A percentile compares a stretch with the other conserved stretches of the same genome.
Conservation (phyloP, 2,113 vertebrate genomes). For the Sturnus vulgaris region DNA sequence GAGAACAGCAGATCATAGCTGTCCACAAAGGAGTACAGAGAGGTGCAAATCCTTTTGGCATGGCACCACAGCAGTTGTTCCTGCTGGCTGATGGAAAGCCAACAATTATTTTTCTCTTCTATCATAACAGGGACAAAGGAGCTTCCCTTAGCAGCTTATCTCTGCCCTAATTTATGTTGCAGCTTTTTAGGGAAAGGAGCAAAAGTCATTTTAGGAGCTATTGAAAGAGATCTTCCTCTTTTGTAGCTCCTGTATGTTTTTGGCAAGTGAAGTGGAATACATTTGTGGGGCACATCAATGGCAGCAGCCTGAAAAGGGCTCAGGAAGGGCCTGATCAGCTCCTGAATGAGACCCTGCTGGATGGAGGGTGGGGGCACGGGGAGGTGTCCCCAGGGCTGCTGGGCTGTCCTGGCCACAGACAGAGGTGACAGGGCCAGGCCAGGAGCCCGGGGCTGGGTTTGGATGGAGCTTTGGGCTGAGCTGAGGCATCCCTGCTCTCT, state of each 20-base stretch:
- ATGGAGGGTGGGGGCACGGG: not conserved
- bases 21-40: conserved; percentile 51
- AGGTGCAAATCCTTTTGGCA: conserved; percentile 55
- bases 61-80: conserved; percentile 24
- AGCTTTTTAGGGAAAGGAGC: conserved; percentile 47
- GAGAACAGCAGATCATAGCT: conserved; percentile 45
- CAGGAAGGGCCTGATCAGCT: not conserved
- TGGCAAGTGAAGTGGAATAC: not conserved
- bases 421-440: not conserved
- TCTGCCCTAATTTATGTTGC: conserved; percentile 36
- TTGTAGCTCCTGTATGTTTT: conserved; percentile 15
- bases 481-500: not conserved
- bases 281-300: conserved; percentile 18
- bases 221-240: not conserved
- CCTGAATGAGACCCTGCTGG: not conserved
- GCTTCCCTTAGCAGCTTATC: conserved; percentile 7
- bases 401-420: not conserved
- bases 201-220: conserved; percentile 53
- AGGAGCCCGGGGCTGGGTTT: not conserved
- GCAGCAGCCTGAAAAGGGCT: not conserved
- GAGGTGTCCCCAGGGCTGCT: not conserved
- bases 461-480: not conserved
- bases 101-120: conserved; percentile 58
- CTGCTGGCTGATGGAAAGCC: conserved; percentile 41
- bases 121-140: conserved; percentile 20